These are phyloP conservation scores for Sarcophaga bullata DNA, from an alignment of 1,140 invertebrate species.

Conservation along the genomic window DNA sequence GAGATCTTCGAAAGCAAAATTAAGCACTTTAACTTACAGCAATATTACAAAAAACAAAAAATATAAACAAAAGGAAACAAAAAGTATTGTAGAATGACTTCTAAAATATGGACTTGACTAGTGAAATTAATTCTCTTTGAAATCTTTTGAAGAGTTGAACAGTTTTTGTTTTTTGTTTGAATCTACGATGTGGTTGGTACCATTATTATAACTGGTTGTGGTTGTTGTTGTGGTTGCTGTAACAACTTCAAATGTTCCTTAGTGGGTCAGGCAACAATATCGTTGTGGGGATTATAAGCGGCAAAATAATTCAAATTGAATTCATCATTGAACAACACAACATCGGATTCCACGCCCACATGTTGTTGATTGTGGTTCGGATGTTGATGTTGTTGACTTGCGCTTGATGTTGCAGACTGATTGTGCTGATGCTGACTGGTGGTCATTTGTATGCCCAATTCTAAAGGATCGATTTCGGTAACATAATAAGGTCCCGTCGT, in stretches of 20 bases:
- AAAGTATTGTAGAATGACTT: too few relatives aligned
- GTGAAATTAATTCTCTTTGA: background rate
- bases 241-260: conserved; percentile 31
- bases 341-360: conserved; percentile 53
- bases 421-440: conserved; percentile 47
- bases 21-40: conserved; percentile 1
- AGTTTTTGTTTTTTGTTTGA: background rate
- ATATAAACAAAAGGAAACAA: too few relatives aligned
- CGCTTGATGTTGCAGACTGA: background rate
- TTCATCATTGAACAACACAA: conserved; percentile 63
- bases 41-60: too few relatives aligned
- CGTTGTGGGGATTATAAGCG: conserved; percentile 58
- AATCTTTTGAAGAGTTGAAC: background rate
- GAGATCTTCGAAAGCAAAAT: background rate
- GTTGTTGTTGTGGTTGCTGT: conserved; percentile 41
- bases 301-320: conserved; percentile 66
- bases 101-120: too few relatives aligned
- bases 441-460: conserved; percentile 63
- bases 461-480: conserved; percentile 65
- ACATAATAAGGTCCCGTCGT: conserved; percentile 59
- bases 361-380: background rate
- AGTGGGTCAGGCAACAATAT: conserved; percentile 64
- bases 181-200: conserved; percentile 23
- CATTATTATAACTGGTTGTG: conserved; percentile 10
- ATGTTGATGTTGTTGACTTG: background rate